These are phyloP conservation scores for Scrobipalpa costella DNA, from an alignment of 2,888 invertebrate species.

Conservation along the genomic window DNA sequence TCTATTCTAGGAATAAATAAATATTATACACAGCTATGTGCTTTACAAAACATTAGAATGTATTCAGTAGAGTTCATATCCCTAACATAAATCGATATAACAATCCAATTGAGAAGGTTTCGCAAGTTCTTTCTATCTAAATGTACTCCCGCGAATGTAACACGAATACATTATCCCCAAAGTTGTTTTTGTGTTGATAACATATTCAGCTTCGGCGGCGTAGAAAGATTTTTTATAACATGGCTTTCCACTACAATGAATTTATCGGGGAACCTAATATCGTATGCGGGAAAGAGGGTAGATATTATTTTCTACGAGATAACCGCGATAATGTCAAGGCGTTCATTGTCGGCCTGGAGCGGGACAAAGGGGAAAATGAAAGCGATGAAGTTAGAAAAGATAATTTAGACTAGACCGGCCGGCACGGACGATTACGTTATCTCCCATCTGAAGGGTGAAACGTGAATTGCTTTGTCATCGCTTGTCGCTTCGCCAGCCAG, in stretches of 20 bases:
- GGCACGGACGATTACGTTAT: constrained; percentile 23
- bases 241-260: constrained; percentile 27
- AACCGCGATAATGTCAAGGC: constrained; percentile 34
- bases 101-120: constrained; percentile 7
- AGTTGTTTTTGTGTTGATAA: constrained; percentile 24
- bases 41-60: too few species aligned
- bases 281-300: constrained; percentile 31
- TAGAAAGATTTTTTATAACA: constrained; percentile 25
- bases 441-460: constrained; percentile 16
- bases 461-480: constrained; percentile 15
- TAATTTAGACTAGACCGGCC: constrained; percentile 21
- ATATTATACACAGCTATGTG: too few species aligned
- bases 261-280: constrained; percentile 28
- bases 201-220: constrained; percentile 21
- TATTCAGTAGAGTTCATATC: too few species aligned
- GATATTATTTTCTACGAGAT: constrained; percentile 33
- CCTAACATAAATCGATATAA: not conserved
- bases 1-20: too few species aligned
- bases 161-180: constrained; percentile 23
- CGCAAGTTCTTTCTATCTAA: constrained; percentile 13
- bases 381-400: constrained; percentile 20
- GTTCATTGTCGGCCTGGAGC: constrained; percentile 29
- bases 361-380: constrained; percentile 30
- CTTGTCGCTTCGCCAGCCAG: constrained; percentile 13
- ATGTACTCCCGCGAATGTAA: constrained; percentile 12